Percentiles rank a stretch among this genome's conserved stretches.
These are phyloP conservation scores for Cettia cetti DNA, from an alignment of 2,113 vertebrate species.

Conservation along the genomic window DNA sequence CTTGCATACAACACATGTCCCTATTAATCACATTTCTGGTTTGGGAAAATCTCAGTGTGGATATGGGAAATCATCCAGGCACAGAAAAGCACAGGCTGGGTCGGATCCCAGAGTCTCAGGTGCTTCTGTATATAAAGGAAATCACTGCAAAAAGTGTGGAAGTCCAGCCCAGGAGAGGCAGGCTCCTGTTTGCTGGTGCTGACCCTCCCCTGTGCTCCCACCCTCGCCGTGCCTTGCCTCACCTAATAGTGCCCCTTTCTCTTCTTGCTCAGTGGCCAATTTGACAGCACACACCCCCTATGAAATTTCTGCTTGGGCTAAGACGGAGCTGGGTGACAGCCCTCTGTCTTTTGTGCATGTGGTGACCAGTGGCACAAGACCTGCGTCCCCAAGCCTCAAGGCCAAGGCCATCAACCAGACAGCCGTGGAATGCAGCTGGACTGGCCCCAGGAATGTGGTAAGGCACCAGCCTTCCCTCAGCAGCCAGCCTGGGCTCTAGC, in stretches of 20 bases:
- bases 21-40: neutral
- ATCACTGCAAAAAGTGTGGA: neutral
- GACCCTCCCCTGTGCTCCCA: neutral
- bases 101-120: neutral
- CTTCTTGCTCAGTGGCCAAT: conserved; percentile 77
- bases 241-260: neutral
- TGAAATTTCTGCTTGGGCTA: conserved; percentile 92
- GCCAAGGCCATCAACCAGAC: conserved; percentile 91
- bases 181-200: neutral
- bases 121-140: neutral
- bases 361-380: conserved; percentile 79
- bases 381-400: conserved; percentile 83
- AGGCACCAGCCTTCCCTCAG: neutral
- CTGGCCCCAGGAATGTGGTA: conserved; percentile 76
- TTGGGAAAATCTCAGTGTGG: neutral
- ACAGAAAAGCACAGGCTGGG: neutral
- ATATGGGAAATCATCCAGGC: fast-evolving
- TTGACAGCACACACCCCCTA: conserved; percentile 89
- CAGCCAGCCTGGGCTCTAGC: neutral
- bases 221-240: neutral
- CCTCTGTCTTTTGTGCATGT: conserved; percentile 85
- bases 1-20: neutral
- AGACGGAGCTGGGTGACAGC: conserved; percentile 89
- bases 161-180: neutral
- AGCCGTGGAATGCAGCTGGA: conserved; percentile 91